phyloP scores from a whole-genome alignment of 2,888 invertebrate species.

The Perdita meconis region DNA sequence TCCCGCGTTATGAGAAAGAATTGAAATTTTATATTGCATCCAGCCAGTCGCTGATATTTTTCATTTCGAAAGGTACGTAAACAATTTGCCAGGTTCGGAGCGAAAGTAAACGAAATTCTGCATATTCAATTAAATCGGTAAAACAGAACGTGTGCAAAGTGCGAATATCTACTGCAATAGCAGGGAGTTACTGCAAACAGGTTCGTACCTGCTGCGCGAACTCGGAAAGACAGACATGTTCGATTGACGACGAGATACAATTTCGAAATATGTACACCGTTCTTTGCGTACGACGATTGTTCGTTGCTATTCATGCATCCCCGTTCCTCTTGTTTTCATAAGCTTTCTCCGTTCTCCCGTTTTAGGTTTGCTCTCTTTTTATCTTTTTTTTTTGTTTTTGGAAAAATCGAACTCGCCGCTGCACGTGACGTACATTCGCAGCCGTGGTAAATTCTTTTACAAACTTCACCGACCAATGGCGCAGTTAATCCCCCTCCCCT shows the following conservation, averaged over 20 bases:
- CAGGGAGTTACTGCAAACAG: neutral
- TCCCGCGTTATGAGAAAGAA: no score
- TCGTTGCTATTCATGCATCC: constrained; percentile 17
- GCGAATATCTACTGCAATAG: neutral
- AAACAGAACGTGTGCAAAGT: neutral
- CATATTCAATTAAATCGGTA: constrained; percentile 1
- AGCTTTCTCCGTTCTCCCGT: neutral
- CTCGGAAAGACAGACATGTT: neutral
- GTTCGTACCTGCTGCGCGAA: neutral
- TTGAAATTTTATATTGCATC: no score
- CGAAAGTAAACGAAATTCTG: neutral
- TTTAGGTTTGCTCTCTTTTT: neutral
- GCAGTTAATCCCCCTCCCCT: constrained; percentile 68
- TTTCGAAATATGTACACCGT: constrained; percentile 15
- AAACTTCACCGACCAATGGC: constrained; percentile 47
- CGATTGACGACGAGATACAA: constrained; percentile 11
- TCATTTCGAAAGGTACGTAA: no score
- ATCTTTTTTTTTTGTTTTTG: no score
- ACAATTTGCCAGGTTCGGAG: neutral
- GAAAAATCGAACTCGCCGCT: constrained; percentile 60
- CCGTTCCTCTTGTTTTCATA: constrained; percentile 1
- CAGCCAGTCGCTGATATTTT: no score
- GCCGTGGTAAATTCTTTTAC: constrained; percentile 72
- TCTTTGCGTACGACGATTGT: constrained; percentile 22
- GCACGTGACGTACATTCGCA: constrained; percentile 71